Evolutionary conservation across 2,888 invertebrate genomes (phyloP), one percentile per base, ranked within the genome.

Genomic region (Pediacus dermestoides): DNA sequence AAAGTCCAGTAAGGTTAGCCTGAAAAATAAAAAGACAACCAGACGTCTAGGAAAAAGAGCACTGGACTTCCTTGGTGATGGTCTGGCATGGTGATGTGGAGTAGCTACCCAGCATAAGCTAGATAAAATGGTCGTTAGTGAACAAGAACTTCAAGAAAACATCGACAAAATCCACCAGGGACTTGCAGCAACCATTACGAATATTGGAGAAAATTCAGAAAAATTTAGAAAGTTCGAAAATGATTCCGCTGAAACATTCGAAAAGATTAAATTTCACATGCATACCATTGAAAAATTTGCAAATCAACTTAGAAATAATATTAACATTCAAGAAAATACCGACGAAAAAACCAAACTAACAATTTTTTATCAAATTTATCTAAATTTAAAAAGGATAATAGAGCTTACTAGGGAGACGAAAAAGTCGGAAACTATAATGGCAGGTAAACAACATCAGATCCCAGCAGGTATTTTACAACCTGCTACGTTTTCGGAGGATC

Each of bases 381-480:
- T 8, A 25, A 42, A 27, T 15, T n/a, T 39, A 10, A 42, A 40
- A 41, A 28, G 22, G 15, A 16, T 12, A 8, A 11, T 27, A 4
- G 18, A 27, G 10, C 7, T 39, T 14, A n/a, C 13, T n/a, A 27
- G 13, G 7, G 13, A 8, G 11, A 14, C 30, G 10, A 37, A 26
- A 34, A 6, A 15, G 16, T 16, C 12, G 7, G 13, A 16, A 8
- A 41, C 42, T 14, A 22, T 44, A n/a, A 45, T 36, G 12, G 37
- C 46, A 4, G 46, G 45, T 26, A 40, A 35, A 16, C 34, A 42
- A 35, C 41, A 44, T 10, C 30, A 30, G 30, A 44, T 46, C 16
- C 46, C 46, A 14, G 36, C 25, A 7, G 13, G 34, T n/a, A 28
- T 46, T 9, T 3, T 48, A 1, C 13, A 44, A 3, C 46, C 48